phyloP scores from a whole-genome alignment of 1,140 invertebrate species.

The Periplaneta americana region DNA sequence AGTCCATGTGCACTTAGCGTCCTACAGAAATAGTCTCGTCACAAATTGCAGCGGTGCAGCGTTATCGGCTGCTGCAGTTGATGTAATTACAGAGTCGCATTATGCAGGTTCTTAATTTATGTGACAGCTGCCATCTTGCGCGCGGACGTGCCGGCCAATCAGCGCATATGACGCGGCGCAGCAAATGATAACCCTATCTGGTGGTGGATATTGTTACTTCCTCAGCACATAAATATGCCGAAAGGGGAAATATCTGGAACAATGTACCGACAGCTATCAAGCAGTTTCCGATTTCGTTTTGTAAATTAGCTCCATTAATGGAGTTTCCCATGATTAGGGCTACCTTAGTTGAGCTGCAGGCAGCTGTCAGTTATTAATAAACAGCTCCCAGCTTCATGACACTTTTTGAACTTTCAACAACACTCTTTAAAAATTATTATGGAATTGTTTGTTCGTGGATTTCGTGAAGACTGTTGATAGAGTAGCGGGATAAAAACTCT shows the following conservation, averaged over 20 bases:
- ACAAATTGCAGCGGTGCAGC: too few relatives aligned
- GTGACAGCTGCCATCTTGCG: neutral
- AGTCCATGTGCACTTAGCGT: too few relatives aligned
- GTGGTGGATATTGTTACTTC: neutral
- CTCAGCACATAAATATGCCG: neutral
- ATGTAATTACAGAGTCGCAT: neutral
- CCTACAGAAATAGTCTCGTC: too few relatives aligned
- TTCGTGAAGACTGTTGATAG: too few relatives aligned
- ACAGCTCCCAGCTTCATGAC: too few relatives aligned
- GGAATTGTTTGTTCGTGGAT: too few relatives aligned
- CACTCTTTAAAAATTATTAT: too few relatives aligned
- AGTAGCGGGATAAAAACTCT: too few relatives aligned
- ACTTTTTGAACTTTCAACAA: too few relatives aligned
- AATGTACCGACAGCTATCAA: neutral
- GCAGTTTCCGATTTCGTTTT: neutral
- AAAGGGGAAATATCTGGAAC: neutral
- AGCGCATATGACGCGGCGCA: neutral
- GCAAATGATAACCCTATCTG: neutral
- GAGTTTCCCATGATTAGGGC: neutral
- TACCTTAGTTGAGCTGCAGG: too few relatives aligned
- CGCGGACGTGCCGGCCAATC: neutral
- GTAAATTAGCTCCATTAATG: neutral
- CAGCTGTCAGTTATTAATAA: too few relatives aligned
- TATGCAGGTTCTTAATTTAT: neutral
- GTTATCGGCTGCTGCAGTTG: too few relatives aligned